Evolutionary conservation across 1,140 invertebrate species (phyloP), one percentile per base, ranked within the genome.

Genomic region (Papilio helenus): DNA sequence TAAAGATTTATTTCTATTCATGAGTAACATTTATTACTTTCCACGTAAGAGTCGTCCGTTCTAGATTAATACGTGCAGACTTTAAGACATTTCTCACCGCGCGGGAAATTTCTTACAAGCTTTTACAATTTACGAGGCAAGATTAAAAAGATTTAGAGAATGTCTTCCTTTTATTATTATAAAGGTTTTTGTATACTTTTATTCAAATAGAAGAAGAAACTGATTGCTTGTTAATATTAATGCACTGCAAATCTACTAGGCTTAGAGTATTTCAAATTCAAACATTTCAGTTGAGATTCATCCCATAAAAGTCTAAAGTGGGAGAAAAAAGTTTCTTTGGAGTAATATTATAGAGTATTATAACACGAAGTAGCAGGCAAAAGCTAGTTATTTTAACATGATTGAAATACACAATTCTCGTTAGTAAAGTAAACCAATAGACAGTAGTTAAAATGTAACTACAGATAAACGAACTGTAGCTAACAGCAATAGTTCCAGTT

Each of bases 81-180:
- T 68, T 16, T 34, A 68, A 68, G 23, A 26, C 23, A 68, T 68
- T 34, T 68, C 61, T 68, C 61, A 68, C 26, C 16, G 61, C 61
- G 61, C 23, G 14, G 26, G 61, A 68, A 68, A 68, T 34, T 68
- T 68, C 61, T 68, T 68, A 29, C 61, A 68, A 68, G 23, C 23
- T 68, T 68, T 68, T 14, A 18, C n/a, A 68, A 68, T 68, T 68
- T 68, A 68, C 61, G 61, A 68, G 61, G 26, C 9, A 18, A 68
- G 61, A 68, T 68, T 68, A 68, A 68, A 68, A 68, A 68, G 61
- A 68, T 68, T 68, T 68, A 29, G 23, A 68, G 61, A 68, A 68
- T 29, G 20, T 61, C 20, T 61, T 65, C 10, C 3, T 65, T 26
- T 65, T 68, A 12, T 29, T 29, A 29, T 7, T 68, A 68, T 68